A percentile compares a stretch with the other conserved stretches of the same genome.
phyloP scores from a whole-genome alignment of 2,888 invertebrate species.

The Yponomeuta cagnagella region DNA sequence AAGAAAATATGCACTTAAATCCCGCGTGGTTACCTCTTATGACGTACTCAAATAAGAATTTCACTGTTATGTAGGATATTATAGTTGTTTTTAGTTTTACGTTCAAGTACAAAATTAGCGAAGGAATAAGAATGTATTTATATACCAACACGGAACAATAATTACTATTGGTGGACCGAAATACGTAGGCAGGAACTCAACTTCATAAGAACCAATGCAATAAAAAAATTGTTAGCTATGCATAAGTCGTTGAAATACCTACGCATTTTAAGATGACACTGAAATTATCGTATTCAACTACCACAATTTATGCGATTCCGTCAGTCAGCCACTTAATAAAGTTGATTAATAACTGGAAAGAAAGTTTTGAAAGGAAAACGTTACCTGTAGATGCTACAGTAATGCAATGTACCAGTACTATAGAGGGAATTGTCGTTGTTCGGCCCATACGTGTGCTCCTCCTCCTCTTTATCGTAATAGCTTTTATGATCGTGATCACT shows the following conservation, averaged over 20 bases:
- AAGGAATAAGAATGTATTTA: too few species aligned
- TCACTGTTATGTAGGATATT: too few species aligned
- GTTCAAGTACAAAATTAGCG: too few species aligned
- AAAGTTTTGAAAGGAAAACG: not conserved
- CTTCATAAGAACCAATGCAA: too few species aligned
- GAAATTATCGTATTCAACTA: not conserved
- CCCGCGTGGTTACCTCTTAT: too few species aligned
- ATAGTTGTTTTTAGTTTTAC: too few species aligned
- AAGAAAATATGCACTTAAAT: too few species aligned
- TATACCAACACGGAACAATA: too few species aligned
- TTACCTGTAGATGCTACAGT: conserved; percentile 75
- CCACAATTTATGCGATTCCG: not conserved
- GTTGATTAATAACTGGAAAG: not conserved
- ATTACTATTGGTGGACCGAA: too few species aligned
- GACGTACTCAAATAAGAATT: too few species aligned
- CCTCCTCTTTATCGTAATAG: conserved; percentile 53
- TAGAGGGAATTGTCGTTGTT: conserved; percentile 68
- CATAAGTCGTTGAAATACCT: not conserved
- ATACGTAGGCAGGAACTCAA: too few species aligned
- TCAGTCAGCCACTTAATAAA: not conserved
- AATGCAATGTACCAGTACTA: conserved; percentile 76
- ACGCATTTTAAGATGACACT: not conserved
- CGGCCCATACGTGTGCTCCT: conserved; percentile 53
- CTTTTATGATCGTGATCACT: conserved; percentile 58
- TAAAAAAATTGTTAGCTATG: not conserved